Percentiles rank a stretch among this genome's conserved stretches.
Evolutionary conservation across 2,113 vertebrate species (phyloP).

Genomic region (Sylvicapra grimmia): DNA sequence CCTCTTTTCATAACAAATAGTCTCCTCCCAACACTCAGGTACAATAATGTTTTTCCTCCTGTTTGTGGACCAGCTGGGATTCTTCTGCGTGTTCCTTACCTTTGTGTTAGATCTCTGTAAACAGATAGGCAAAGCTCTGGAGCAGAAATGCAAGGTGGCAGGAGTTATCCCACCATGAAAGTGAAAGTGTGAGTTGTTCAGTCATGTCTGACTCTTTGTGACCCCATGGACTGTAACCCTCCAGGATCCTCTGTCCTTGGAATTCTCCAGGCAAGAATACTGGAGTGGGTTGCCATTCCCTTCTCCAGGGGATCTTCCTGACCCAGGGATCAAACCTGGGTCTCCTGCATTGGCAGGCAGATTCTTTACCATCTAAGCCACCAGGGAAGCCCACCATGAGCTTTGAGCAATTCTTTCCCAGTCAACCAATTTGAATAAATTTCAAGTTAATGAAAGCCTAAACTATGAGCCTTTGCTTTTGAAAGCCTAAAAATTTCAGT

Average conservation of each 20-base stretch:
- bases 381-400: neutral
- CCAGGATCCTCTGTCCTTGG: neutral
- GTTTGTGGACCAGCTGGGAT: slow-evolving; percentile 90
- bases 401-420: neutral
- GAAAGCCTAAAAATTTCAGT: neutral
- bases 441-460: neutral
- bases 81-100: slow-evolving; percentile 93
- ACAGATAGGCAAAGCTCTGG: slow-evolving; percentile 78
- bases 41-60: slow-evolving; percentile 85
- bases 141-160: neutral
- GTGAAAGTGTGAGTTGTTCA: neutral
- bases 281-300: neutral
- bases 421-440: neutral
- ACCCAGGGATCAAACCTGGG: neutral
- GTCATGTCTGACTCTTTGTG: neutral
- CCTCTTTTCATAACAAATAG: neutral
- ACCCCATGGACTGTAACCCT: neutral
- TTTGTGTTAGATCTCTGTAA: slow-evolving; percentile 91
- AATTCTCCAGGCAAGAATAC: neutral
- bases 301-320: neutral
- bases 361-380: neutral
- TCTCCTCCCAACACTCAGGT: slow-evolving; percentile 64
- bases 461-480: neutral
- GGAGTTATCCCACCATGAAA: neutral
- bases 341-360: neutral